A percentile compares a stretch with the other conserved stretches of the same genome.
Evolutionary conservation across 2,113 vertebrate genomes (phyloP).

Genomic region (Corythornis vintsioides): DNA sequence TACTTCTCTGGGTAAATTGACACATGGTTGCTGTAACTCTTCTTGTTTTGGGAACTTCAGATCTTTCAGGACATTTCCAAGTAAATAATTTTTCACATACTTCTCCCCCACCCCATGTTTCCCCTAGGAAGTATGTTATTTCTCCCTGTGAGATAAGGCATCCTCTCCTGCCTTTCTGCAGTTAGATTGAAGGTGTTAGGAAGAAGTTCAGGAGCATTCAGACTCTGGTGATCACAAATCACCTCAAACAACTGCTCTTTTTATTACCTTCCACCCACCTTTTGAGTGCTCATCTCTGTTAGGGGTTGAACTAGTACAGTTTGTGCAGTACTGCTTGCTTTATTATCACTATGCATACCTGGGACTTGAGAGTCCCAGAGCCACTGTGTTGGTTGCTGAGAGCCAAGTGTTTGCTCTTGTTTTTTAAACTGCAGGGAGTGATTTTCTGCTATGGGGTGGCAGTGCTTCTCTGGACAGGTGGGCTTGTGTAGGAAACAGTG

Average conservation of each 20-base stretch:
- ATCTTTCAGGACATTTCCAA: not conserved
- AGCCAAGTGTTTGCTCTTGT: not conserved
- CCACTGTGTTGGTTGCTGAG: fast-evolving
- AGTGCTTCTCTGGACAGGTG: fast-evolving
- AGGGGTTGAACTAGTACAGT: not conserved
- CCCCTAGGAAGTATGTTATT: not conserved
- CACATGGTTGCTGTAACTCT: not conserved
- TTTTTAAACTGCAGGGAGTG: not conserved
- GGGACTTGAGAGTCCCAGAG: not conserved
- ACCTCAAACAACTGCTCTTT: not conserved
- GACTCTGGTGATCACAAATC: not conserved
- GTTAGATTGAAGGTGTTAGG: not conserved
- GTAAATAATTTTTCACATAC: fast-evolving
- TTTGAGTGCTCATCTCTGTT: not conserved
- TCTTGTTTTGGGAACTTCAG: not conserved
- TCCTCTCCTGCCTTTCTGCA: not conserved
- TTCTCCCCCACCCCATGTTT: not conserved
- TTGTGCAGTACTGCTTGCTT: not conserved
- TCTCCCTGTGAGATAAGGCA: not conserved
- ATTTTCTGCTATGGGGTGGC: not conserved
- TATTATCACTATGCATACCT: not conserved
- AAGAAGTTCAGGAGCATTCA: not conserved
- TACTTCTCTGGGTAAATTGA: not conserved
- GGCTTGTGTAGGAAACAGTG: not conserved
- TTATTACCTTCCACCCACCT: not conserved